A percentile compares a stretch with the other conserved stretches of the same genome.
These are phyloP conservation scores for Graphium colonna DNA, from an alignment of 2,888 invertebrate species.

Conservation along the genomic window DNA sequence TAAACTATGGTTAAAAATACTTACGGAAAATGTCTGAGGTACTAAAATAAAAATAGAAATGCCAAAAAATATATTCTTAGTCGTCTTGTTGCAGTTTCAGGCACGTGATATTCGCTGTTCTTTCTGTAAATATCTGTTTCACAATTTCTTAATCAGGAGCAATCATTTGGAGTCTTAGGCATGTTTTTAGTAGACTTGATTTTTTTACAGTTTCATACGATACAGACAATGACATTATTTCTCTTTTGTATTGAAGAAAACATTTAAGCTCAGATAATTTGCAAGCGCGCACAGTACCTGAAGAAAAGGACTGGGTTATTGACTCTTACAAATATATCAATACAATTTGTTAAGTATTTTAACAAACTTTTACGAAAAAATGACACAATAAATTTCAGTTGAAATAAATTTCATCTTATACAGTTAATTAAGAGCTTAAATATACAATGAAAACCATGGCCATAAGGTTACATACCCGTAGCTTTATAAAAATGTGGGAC, in stretches of 20 bases:
- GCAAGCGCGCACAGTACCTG: slow-evolving; percentile 54
- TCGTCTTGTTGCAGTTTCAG: slow-evolving; percentile 39
- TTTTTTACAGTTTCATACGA: slow-evolving; percentile 41
- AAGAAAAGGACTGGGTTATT: too few species aligned
- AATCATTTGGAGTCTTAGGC: slow-evolving; percentile 52
- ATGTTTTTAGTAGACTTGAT: slow-evolving; percentile 37
- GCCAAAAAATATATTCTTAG: slow-evolving; percentile 78
- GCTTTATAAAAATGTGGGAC: too few species aligned
- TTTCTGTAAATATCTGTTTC: slow-evolving; percentile 57
- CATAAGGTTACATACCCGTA: too few species aligned
- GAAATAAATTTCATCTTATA: too few species aligned
- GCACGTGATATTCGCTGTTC: slow-evolving; percentile 46
- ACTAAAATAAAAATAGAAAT: slow-evolving; percentile 85
- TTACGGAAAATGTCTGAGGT: slow-evolving; percentile 85
- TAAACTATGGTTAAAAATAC: too few species aligned
- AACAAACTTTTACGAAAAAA: too few species aligned
- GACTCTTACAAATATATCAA: too few species aligned
- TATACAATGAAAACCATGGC: too few species aligned
- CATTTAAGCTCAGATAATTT: slow-evolving; percentile 56
- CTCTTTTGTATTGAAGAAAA: slow-evolving; percentile 48
- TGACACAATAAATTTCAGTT: too few species aligned
- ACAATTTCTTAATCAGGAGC: slow-evolving; percentile 59
- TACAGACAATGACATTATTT: slow-evolving; percentile 51
- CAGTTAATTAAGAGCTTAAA: too few species aligned
- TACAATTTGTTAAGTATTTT: too few species aligned